phyloP scores from a whole-genome alignment of 2,888 invertebrate genomes.

The Ectobius pallidus region DNA sequence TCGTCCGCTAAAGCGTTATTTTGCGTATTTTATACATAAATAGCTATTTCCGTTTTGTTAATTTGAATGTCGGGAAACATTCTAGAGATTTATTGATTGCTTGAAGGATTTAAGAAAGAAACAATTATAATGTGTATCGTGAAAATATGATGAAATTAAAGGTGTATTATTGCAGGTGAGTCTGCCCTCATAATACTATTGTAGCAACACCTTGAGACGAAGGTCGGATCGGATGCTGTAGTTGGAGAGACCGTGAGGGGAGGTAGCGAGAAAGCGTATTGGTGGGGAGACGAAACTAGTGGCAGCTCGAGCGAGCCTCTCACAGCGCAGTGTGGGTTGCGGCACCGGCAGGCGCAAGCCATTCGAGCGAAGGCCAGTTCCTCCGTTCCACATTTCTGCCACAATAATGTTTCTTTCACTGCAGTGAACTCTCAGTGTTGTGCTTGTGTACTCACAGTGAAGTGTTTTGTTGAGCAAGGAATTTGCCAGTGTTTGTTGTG shows the following conservation, averaged over 20 bases:
- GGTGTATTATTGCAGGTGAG: too few species aligned
- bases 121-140: too few species aligned
- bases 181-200: constrained; percentile 4
- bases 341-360: constrained; percentile 17
- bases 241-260: too few species aligned
- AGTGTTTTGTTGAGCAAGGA: not conserved
- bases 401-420: not conserved
- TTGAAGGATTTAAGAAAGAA: too few species aligned
- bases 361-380: not conserved
- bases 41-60: too few species aligned
- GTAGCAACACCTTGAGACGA: constrained; percentile 28
- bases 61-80: too few species aligned
- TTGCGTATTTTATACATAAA: too few species aligned
- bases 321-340: constrained; percentile 24
- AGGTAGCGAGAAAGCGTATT: constrained; percentile 11
- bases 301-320: not conserved
- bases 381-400: not conserved
- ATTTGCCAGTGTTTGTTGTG: not conserved
- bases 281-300: not conserved
- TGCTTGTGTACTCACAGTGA: not conserved
- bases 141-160: too few species aligned
- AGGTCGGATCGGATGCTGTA: constrained; percentile 28
- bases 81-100: too few species aligned
- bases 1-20: too few species aligned
- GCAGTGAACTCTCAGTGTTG: not conserved